Conservation (phyloP, 1,140 invertebrate genomes). For the Chironomus tepperi region DNA sequence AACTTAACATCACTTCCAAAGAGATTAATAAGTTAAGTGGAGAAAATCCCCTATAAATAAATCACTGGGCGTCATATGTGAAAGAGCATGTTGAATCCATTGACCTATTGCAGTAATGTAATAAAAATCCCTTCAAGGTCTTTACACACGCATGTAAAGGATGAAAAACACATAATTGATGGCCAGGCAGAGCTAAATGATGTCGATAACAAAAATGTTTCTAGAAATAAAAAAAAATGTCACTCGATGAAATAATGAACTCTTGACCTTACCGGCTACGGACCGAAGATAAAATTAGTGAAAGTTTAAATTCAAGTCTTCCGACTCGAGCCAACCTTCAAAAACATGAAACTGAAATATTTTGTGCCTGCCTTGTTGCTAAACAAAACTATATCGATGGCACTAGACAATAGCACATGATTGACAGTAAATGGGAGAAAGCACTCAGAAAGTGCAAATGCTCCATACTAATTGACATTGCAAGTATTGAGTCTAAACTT, state of each 20-base stretch:
- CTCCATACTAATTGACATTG: conserved; percentile 4
- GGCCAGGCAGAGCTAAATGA: no score
- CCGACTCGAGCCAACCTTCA: background rate
- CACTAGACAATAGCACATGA: background rate
- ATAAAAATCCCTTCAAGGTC: no score
- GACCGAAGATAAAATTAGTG: background rate
- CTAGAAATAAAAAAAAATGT: no score
- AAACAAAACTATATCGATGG: background rate
- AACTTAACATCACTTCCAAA: no score
- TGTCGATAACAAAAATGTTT: no score
- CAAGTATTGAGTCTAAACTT: background rate
- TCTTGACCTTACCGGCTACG: background rate
- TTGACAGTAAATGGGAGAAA: conserved; percentile 12
- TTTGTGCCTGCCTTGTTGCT: background rate
- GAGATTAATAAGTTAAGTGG: no score
- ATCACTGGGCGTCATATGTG: no score
- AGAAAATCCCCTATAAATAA: no score
- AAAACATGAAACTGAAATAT: background rate
- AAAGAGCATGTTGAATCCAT: no score
- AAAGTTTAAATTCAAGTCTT: background rate
- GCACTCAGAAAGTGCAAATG: conserved; percentile 1
- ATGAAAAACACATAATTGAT: no score
- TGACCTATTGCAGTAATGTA: no score
- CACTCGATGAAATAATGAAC: background rate
- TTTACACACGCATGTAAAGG: no score